phyloP scores from a whole-genome alignment of 1,140 invertebrate species.

The Chlorops oryzae region DNA sequence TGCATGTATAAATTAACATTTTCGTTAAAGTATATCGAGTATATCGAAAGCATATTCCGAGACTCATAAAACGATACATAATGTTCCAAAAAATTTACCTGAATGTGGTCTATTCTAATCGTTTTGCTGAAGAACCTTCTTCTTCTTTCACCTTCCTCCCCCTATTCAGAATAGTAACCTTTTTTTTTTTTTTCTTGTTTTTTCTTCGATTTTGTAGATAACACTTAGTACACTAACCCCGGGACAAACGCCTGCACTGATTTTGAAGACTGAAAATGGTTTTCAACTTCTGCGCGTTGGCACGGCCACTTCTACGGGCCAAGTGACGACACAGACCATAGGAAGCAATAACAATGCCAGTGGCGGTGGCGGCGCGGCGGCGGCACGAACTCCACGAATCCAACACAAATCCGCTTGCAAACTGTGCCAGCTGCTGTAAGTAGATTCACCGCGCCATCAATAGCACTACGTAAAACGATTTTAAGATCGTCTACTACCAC shows the following conservation, averaged over 20 bases:
- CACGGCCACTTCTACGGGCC: constrained; percentile 57
- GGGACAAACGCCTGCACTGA: constrained; percentile 71
- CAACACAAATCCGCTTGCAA: constrained; percentile 53
- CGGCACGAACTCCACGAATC: constrained; percentile 38
- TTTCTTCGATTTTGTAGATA: constrained; percentile 56
- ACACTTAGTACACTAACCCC: constrained; percentile 78
- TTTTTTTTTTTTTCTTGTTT: constrained; percentile 16
- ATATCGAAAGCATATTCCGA: no score
- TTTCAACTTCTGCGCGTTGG: constrained; percentile 85
- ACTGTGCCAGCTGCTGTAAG: constrained; percentile 54
- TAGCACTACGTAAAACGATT: constrained; percentile 56
- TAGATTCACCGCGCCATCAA: constrained; percentile 56
- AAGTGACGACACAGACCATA: constrained; percentile 49
- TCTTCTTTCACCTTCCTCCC: no score
- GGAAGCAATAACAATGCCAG: constrained; percentile 14
- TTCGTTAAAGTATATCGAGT: no score
- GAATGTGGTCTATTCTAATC: no score
- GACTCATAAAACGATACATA: no score
- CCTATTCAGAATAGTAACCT: neutral
- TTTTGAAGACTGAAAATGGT: constrained; percentile 92
- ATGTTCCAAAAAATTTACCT: no score
- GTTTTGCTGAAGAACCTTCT: no score
- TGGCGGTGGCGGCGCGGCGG: constrained; percentile 31
- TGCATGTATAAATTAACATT: no score
- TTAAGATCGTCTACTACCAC: constrained; percentile 39